Conservation (phyloP, 1,140 invertebrate genomes). For the Listronotus oregonensis region DNA sequence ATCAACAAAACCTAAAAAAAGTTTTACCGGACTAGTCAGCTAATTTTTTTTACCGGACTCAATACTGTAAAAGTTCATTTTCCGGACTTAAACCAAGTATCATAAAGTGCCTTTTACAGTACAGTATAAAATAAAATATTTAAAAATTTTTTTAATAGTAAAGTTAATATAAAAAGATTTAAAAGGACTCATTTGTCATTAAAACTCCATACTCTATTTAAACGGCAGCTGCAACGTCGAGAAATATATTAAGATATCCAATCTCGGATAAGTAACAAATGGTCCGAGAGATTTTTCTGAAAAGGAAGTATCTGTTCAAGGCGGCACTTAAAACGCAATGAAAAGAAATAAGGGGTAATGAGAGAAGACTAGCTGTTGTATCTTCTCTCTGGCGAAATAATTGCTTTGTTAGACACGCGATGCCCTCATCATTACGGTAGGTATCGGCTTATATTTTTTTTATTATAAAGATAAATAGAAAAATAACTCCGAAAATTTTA, state of each 20-base stretch:
- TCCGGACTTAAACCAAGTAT: no score
- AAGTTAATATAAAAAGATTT: no score
- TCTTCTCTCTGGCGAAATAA: conserved; percentile 22
- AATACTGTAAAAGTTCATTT: no score
- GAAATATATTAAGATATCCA: conserved; percentile 43
- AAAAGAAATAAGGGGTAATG: conserved; percentile 29
- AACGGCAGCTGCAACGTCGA: background rate
- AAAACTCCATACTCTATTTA: background rate
- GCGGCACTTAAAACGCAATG: conserved; percentile 24
- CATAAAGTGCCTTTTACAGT: no score
- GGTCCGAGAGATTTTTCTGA: conserved; percentile 39
- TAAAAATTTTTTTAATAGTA: no score
- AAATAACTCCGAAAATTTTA: no score
- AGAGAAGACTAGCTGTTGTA: conserved; percentile 18
- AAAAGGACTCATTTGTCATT: conserved; percentile 4
- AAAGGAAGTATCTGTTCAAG: conserved; percentile 24
- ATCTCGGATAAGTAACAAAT: conserved; percentile 47
- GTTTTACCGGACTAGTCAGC: no score
- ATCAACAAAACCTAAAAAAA: no score
- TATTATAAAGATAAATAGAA: conserved; percentile 9
- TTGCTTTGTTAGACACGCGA: conserved; percentile 29
- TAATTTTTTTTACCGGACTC: no score
- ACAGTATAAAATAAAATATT: no score
- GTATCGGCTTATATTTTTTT: conserved; percentile 9
- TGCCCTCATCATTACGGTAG: conserved; percentile 20